Base-by-base conservation (phyloP, 2,888 invertebrate genomes). In the Apotomis turbidana region DNA sequence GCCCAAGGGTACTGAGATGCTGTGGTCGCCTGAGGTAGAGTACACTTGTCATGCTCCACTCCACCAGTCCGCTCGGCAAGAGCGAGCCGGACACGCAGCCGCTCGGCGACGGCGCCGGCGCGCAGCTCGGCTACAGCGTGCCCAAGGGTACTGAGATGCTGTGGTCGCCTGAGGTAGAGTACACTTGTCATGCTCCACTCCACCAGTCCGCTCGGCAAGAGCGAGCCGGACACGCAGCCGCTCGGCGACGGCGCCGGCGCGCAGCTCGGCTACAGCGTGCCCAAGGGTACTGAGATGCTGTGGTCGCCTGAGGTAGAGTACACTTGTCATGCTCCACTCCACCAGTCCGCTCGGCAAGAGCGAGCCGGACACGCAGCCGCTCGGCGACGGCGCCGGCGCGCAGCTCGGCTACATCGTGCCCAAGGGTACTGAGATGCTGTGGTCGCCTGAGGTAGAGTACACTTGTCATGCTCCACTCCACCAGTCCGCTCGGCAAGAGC, bases 361-460 rank as follows among this genome's bases (percentile, higher is more conserved):
- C 60, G 92, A 93, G 44, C 87, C 87, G 0, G 93, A 93, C n/a
- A 75, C 87, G 1, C 92, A 89, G 49, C 90, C 88, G 0, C 67
- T 87, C 0, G 82, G 79, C 4, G 91, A 90, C 84, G 10, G 79
- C 77, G 9, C 85, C 89, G 9, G 82, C 78, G 95, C 80, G 92
- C 96, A 88, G 96, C 97, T 81, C 94, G 97, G 95, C 95, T 98
- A 91, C 94, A 98, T 82, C 60, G 93, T 93, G n/a, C 93, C 93
- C 8, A 93, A 94, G 73, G 94, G 94, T 3, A 94, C 94, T 0
- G 94, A 94, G 80, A 89, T 91, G 88, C 79, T 15, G 51, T 94
- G 94, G 94, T 93, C 93, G 0, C 93, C 93, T 10, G 93, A 94
- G 87, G 93, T 93, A 70, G 74, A 75, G 38, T 44, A 44, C 44